phyloP scores from a whole-genome alignment of 2,797 vertebrate species.

The Malurus splendens region DNA sequence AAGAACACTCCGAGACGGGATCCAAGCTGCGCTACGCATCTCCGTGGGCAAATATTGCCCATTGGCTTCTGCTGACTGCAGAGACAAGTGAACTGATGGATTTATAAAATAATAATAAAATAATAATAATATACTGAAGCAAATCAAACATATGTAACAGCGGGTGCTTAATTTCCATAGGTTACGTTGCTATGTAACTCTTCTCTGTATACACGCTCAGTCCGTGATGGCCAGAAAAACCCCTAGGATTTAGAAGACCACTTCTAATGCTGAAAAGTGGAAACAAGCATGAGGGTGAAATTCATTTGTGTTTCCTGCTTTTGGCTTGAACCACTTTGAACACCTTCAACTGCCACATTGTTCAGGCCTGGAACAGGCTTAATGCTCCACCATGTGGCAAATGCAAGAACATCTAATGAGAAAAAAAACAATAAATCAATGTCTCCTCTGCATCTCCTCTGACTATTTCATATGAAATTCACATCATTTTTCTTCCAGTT shows the following conservation, averaged over 20 bases:
- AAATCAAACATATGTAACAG: slow-evolving; percentile 66
- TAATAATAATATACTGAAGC: slow-evolving; percentile 69
- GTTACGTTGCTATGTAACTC: slow-evolving; percentile 57
- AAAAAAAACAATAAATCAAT: background rate
- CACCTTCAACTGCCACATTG: slow-evolving; percentile 51
- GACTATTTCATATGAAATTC: slow-evolving; percentile 56
- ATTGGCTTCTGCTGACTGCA: slow-evolving; percentile 78
- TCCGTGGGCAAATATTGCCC: slow-evolving; percentile 87
- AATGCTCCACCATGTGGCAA: slow-evolving; percentile 53
- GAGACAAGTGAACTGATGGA: slow-evolving; percentile 74
- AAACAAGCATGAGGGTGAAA: slow-evolving; percentile 51
- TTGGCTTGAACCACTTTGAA: slow-evolving; percentile 59
- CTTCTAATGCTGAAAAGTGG: slow-evolving; percentile 54
- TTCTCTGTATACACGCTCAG: slow-evolving; percentile 57
- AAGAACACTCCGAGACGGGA: slow-evolving; percentile 38
- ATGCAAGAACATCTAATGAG: slow-evolving; percentile 46
- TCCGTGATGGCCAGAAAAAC: slow-evolving; percentile 42
- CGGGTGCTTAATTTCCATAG: slow-evolving; percentile 61
- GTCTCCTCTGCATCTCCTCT: slow-evolving; percentile 41
- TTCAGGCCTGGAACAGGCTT: slow-evolving; percentile 28
- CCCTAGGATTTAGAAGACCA: slow-evolving; percentile 43
- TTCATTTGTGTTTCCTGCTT: slow-evolving; percentile 57
- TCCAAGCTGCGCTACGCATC: slow-evolving; percentile 53
- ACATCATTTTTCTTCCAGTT: slow-evolving; percentile 82
- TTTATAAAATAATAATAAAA: slow-evolving; percentile 76